Evolutionary conservation across 2,797 vertebrate species (phyloP), one percentile per base, ranked within the genome.

Genomic region (Hydrolagus colliei): DNA sequence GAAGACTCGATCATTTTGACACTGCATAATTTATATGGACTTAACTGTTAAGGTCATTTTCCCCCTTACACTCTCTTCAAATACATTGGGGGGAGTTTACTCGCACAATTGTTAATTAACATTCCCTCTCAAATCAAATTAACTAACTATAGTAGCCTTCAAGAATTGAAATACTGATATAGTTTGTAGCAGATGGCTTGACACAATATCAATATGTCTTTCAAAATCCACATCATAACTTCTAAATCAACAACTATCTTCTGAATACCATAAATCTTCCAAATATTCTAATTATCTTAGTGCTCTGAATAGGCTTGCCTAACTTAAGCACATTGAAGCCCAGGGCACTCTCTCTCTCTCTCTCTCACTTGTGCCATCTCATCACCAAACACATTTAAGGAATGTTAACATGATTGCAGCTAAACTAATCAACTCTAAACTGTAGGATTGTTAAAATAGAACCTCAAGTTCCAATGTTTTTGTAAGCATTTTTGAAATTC

Each of bases 51-150:
- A 67, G 27, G 67, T 67, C 8, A 67, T 16, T 80, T 67, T 32
- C 67, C 32, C 78, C 27, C 61, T 65, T 1, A 32, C 4, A 65
- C n/a, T 82, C 18, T 82, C 63, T 52, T 52, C 41, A 52, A 52
- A 52, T 52, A 52, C 41, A 52, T 52, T 52, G 41, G 41, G 41
- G 27, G 41, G 41, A 52, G 41, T 52, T 52, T 3, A 82, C 18
- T 82, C 78, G 67, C 78, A 79, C 13, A 11, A 16, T 65, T 79
- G 13, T 79, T 6, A 32, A 82, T 35, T 14, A 74, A 80, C 63
- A 16, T 80, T 80, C 67, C 63, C 32, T 35, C 62, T 35, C 22
- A 16, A 82, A 82, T 67, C 27, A 68, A 11, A 65, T 82, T 32
- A 67, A 82, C 22, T 63, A 27, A 27, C 41, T 52, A 22, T 32